Percentiles rank a stretch among this genome's conserved stretches.
These are phyloP conservation scores for Eriosoma lanigerum DNA, from an alignment of 1,140 invertebrate genomes.

Conservation along the genomic window DNA sequence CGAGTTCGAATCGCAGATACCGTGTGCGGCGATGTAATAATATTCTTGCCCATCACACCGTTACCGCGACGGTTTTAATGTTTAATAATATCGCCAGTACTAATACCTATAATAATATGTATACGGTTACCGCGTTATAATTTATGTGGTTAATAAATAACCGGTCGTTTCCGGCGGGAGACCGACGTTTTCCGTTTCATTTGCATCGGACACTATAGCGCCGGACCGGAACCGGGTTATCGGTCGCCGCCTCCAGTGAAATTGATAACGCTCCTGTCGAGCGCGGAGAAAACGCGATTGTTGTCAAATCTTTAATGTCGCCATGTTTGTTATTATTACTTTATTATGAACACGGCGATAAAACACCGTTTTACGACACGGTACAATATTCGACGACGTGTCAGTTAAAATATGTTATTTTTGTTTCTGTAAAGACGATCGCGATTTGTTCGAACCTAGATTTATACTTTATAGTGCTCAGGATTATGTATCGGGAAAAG, in stretches of 20 bases:
- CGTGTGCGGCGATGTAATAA: too few relatives aligned
- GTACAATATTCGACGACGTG: too few relatives aligned
- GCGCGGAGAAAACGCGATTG: neutral
- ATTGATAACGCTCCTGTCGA: neutral
- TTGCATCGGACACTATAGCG: neutral
- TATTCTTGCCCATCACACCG: neutral
- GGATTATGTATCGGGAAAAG: too few relatives aligned
- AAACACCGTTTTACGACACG: too few relatives aligned
- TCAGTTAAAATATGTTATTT: too few relatives aligned
- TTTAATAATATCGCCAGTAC: neutral
- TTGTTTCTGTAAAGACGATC: too few relatives aligned
- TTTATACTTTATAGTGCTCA: too few relatives aligned
- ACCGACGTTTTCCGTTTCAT: conserved; percentile 41
- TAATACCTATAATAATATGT: neutral
- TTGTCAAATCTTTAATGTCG: neutral
- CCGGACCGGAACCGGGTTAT: conserved; percentile 20
- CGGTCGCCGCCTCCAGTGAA: neutral
- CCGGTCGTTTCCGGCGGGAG: neutral
- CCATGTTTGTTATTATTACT: too few relatives aligned
- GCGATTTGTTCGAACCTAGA: too few relatives aligned
- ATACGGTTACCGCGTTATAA: neutral
- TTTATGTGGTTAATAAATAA: conserved; percentile 31
- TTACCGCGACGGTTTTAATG: too few relatives aligned
- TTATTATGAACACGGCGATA: too few relatives aligned
- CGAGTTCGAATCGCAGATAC: too few relatives aligned